Evolutionary conservation across 2,888 invertebrate species (phyloP).

Genomic region (Anodontia alba): DNA sequence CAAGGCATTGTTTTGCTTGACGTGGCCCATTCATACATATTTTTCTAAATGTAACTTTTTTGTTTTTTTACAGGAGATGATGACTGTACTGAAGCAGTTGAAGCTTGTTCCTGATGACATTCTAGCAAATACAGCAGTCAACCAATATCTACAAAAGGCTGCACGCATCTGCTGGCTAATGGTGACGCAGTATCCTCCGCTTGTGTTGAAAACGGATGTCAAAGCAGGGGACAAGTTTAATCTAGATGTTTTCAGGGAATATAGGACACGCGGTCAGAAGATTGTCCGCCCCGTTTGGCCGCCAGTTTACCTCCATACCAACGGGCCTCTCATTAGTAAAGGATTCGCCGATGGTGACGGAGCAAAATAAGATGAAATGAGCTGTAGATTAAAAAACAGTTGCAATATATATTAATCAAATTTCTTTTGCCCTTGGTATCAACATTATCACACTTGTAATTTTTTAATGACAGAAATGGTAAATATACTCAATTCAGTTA

Average conservation of each 20-base stretch:
- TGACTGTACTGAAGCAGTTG: not conserved
- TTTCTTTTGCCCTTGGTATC: too few relatives aligned
- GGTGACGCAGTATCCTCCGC: conserved; percentile 16
- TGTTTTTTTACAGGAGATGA: conserved; percentile 6
- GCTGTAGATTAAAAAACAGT: not conserved
- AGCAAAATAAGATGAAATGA: not conserved
- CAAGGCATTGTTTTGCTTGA: too few relatives aligned
- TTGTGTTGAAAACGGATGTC: not conserved
- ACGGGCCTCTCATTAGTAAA: conserved; percentile 36
- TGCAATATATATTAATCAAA: conserved; percentile 17
- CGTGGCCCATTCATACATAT: too few relatives aligned
- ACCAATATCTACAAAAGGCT: not conserved
- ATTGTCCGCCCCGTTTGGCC: conserved; percentile 38
- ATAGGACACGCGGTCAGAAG: conserved; percentile 26
- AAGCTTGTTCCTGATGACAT: conserved; percentile 6
- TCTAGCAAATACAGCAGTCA: not conserved
- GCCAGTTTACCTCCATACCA: conserved; percentile 35
- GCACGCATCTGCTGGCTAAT: conserved; percentile 7
- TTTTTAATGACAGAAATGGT: too few relatives aligned
- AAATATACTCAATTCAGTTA: too few relatives aligned
- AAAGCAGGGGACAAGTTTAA: conserved; percentile 26
- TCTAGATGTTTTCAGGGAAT: conserved; percentile 23
- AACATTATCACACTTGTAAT: too few relatives aligned
- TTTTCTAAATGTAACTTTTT: too few relatives aligned
- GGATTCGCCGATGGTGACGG: conserved; percentile 34